phyloP scores from a whole-genome alignment of 2,888 invertebrate species.

The Platypus cylindrus region DNA sequence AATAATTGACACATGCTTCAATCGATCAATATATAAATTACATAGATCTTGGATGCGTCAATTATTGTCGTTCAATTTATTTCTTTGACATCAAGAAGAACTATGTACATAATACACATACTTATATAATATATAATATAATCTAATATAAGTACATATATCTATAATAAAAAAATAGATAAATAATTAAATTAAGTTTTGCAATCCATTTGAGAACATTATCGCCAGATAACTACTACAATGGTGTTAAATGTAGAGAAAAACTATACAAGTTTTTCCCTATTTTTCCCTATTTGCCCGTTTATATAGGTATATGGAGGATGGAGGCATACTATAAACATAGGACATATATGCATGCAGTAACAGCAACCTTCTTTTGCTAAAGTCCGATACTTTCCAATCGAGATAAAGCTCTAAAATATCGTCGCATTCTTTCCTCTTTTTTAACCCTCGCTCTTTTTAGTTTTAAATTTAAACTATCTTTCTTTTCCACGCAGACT shows the following conservation, averaged over 20 bases:
- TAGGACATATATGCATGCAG: conserved; percentile 17
- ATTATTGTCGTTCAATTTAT: too few species aligned
- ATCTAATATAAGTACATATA: too few species aligned
- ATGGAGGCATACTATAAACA: conserved; percentile 10
- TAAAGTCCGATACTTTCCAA: conserved; percentile 25
- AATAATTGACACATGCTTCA: too few species aligned
- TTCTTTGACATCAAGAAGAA: conserved; percentile 19
- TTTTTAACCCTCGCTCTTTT: conserved; percentile 25
- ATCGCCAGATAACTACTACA: conserved; percentile 8
- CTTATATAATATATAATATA: too few species aligned
- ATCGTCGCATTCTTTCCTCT: conserved; percentile 30
- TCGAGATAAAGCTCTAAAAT: conserved; percentile 34
- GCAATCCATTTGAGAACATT: too few species aligned
- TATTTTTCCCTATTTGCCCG: conserved; percentile 12
- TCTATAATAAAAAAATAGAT: too few species aligned
- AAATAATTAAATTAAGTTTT: too few species aligned
- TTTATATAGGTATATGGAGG: too few species aligned
- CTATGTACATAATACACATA: too few species aligned
- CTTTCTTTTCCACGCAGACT: conserved; percentile 24
- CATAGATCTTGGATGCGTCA: too few species aligned
- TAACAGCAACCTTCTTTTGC: conserved; percentile 16
- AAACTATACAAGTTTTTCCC: conserved; percentile 12
- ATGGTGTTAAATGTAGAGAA: conserved; percentile 16
- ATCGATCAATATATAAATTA: too few species aligned
- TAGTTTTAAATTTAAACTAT: conserved; percentile 28